phyloP scores from a whole-genome alignment of 1,140 invertebrate genomes.

The Thaumetopoea pityocampa region DNA sequence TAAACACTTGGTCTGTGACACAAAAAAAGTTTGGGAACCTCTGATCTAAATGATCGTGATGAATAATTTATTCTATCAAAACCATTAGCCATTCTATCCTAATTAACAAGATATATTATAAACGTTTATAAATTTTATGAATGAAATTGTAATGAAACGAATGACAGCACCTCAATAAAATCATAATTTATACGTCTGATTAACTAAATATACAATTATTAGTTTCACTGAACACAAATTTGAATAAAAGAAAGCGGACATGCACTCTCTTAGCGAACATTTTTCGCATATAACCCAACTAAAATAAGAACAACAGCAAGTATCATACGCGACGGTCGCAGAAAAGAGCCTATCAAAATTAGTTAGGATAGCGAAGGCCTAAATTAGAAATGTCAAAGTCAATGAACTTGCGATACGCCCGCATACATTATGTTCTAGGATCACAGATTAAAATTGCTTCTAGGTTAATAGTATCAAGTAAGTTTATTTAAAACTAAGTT shows the following conservation, averaged over 20 bases:
- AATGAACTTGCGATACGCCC: constrained; percentile 32
- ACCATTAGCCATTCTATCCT: too few relatives aligned
- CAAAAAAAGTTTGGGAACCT: too few relatives aligned
- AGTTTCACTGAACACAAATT: constrained; percentile 47
- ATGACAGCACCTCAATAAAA: too few relatives aligned
- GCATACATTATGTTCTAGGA: constrained; percentile 15
- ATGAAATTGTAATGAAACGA: too few relatives aligned
- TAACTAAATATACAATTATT: constrained; percentile 25
- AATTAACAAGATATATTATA: too few relatives aligned
- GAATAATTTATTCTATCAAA: too few relatives aligned
- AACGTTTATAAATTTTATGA: too few relatives aligned
- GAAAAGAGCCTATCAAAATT: constrained; percentile 4
- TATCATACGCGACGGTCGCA: constrained; percentile 9
- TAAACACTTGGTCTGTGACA: too few relatives aligned
- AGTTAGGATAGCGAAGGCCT: constrained; percentile 21
- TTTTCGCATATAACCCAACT: constrained; percentile 33
- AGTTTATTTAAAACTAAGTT: constrained; percentile 9
- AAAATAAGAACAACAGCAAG: constrained; percentile 16
- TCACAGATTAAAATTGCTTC: constrained; percentile 16
- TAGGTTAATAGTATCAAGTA: constrained; percentile 9
- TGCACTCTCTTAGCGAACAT: constrained; percentile 19
- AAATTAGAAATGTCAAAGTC: constrained; percentile 49
- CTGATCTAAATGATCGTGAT: too few relatives aligned
- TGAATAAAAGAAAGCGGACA: constrained; percentile 48
- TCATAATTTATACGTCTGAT: constrained; percentile 22